A percentile compares a stretch with the other conserved stretches of the same genome.
phyloP scores from a whole-genome alignment of 92 coral and sea anemone species.

The Parazoanthus swiftii region DNA sequence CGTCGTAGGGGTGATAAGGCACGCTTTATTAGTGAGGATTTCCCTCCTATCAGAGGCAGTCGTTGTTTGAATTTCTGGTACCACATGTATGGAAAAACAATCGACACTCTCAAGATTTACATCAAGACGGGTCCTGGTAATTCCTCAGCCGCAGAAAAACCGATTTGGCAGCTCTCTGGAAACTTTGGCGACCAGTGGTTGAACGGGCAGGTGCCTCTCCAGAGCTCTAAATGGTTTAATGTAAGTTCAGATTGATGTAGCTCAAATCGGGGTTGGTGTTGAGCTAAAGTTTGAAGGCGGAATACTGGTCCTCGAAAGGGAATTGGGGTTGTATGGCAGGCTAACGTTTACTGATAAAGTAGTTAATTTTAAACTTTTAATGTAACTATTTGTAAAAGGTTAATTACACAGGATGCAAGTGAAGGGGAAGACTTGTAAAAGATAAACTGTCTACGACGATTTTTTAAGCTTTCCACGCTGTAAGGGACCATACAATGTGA shows the following conservation, averaged over 20 bases:
- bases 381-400: too few relatives aligned
- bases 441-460: too few relatives aligned
- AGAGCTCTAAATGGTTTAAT: slow-evolving; percentile 59
- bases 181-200: slow-evolving; percentile 94
- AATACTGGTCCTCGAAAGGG: too few relatives aligned
- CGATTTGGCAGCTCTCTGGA: slow-evolving; percentile 87
- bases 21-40: slow-evolving; percentile 85
- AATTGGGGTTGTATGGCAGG: too few relatives aligned
- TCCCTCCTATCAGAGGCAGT: slow-evolving; percentile 58
- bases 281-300: too few relatives aligned
- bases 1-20: slow-evolving; percentile 83
- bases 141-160: slow-evolving; percentile 67
- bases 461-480: too few relatives aligned
- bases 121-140: slow-evolving; percentile 88
- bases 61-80: slow-evolving; percentile 88
- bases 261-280: neutral
- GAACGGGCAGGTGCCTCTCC: slow-evolving; percentile 81
- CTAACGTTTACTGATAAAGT: too few relatives aligned
- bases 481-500: too few relatives aligned
- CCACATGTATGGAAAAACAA: slow-evolving; percentile 84
- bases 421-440: too few relatives aligned
- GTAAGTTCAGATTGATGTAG: slow-evolving; percentile 34
- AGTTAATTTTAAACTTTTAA: too few relatives aligned
- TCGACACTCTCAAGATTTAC: slow-evolving; percentile 77
- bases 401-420: too few relatives aligned